Base-by-base conservation (phyloP, 2,113 vertebrate species). In the Sebastes schlegelii region DNA sequence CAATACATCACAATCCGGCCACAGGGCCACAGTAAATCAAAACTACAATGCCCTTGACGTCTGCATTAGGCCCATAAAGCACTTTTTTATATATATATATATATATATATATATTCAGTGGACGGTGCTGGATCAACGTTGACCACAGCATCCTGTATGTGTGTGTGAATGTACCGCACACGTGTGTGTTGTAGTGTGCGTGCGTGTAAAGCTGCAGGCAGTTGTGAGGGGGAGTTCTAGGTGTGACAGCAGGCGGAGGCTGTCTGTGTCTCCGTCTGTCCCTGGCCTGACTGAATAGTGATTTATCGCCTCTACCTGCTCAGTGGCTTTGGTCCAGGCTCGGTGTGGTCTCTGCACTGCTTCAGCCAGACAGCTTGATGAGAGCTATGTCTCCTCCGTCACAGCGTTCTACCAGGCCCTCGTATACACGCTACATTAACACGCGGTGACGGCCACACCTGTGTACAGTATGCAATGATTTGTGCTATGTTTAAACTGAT, bases 21-120 rank as follows among this genome's bases (percentile, higher is more conserved):
- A 90, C 75, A 75, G 86, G 89, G 73, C 85, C 73, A n/a, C 70
- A 5, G 84, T 93, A 92, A 93, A 94, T 95, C 93, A 92, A 71
- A 87, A 73, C 68, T 57, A 84, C 90, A 83, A 87, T 88, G 80
- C 80, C 91, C 88, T 88, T 91, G 91, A 90, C 86, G 51, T 91
- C 87, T 92, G 80, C 88, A 90, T 89, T 87, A 90, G 83, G 67
- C 62, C 77, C 74, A 76, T 90, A 87, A 90, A 91, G 52, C 64
- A 81, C 80, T 43, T 79, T 86, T 86, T 70, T 66, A 23, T 23
- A 23, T 26, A 26, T 26, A 26, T 34, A 34, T 26, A 26, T 26
- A 3, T 34, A 34, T 26, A 77, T 61, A 8, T 8, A 43, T 75
- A 55, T 79, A 46, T 84, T 82, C 40, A 73, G 16, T 70, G 65